These are phyloP conservation scores for Gymnarchus niloticus DNA, from an alignment of 2,113 vertebrate genomes.

Conservation along the genomic window DNA sequence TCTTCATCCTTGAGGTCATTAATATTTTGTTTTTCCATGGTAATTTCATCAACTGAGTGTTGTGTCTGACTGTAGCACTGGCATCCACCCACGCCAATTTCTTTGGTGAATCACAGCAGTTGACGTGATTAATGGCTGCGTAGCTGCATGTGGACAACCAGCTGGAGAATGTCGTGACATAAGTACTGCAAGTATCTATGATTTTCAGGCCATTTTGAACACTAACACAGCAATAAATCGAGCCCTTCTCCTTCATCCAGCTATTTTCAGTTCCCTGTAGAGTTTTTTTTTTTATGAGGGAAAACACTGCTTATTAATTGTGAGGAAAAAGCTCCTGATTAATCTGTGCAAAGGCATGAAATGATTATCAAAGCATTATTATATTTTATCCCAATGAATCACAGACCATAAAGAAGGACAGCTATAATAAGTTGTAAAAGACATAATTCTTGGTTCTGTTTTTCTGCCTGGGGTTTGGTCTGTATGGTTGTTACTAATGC, in stretches of 20 bases:
- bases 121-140: slow-evolving; percentile 11
- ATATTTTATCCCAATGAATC: background rate
- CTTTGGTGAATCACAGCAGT: slow-evolving; percentile 10
- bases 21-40: slow-evolving; percentile 24
- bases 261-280: background rate
- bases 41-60: slow-evolving; percentile 20
- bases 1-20: background rate
- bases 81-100: background rate
- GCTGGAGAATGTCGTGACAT: slow-evolving; percentile 32
- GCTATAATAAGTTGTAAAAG: background rate
- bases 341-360: background rate
- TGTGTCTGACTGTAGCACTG: background rate
- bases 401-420: background rate
- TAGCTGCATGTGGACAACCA: slow-evolving; percentile 14
- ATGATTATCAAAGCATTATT: background rate
- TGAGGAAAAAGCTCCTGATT: background rate
- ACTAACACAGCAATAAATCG: background rate
- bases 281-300: background rate
- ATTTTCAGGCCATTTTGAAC: slow-evolving; percentile 30
- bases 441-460: background rate
- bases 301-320: background rate
- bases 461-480: background rate
- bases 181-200: slow-evolving; percentile 8
- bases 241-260: background rate
- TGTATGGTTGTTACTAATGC: no score